These are phyloP conservation scores for Spilogale gracilis DNA, from an alignment of 2,113 vertebrate species.

Conservation along the genomic window DNA sequence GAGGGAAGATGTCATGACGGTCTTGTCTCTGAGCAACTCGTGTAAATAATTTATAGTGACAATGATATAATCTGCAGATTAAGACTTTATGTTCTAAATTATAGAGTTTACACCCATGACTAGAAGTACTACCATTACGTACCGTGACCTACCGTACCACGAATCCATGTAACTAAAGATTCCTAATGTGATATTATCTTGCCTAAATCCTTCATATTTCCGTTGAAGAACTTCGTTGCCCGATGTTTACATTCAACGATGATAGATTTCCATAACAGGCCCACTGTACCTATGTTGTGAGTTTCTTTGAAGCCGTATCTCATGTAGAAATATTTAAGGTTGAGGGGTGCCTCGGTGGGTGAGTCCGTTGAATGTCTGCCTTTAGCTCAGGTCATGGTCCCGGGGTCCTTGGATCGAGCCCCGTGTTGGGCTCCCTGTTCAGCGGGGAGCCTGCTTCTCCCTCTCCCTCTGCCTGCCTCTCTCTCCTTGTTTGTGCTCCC, in stretches of 20 bases:
- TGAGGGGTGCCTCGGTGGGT: neutral
- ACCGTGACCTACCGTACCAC: neutral
- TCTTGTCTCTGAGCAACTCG: conserved; percentile 6
- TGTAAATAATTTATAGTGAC: conserved; percentile 24
- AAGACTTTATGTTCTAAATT: conserved; percentile 36
- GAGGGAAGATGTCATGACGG: neutral
- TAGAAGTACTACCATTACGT: conserved; percentile 8
- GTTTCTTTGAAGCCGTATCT: conserved; percentile 1
- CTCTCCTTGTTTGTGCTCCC: neutral
- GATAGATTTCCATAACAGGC: neutral
- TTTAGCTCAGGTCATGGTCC: neutral
- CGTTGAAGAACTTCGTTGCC: neutral
- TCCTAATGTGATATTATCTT: conserved; percentile 13
- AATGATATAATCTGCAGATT: conserved; percentile 29
- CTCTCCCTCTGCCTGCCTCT: neutral
- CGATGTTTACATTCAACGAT: neutral
- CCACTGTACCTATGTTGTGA: neutral
- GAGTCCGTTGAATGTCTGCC: neutral
- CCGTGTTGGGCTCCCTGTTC: neutral
- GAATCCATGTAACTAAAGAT: neutral
- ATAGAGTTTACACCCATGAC: neutral
- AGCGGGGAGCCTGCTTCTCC: neutral
- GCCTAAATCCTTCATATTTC: conserved; percentile 26
- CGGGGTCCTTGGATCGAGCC: neutral
- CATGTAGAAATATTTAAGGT: conserved; percentile 14